phyloP scores from a whole-genome alignment of 1,140 invertebrate species.

The Drosophila albomicans region DNA sequence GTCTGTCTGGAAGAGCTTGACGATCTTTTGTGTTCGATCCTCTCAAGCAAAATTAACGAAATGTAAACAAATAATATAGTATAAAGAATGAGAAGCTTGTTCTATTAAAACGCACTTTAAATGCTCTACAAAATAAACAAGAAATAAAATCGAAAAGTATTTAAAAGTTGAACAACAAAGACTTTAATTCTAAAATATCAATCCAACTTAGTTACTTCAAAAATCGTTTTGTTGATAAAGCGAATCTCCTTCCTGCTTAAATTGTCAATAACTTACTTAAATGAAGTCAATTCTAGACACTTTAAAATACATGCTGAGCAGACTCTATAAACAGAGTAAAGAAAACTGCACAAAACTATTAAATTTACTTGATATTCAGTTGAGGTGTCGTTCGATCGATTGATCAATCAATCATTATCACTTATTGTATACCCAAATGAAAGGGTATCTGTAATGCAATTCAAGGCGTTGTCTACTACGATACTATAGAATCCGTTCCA shows the following conservation, averaged over 20 bases:
- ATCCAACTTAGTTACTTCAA: not conserved
- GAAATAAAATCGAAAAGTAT: no score
- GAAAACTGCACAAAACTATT: not conserved
- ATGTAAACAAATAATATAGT: constrained; percentile 43
- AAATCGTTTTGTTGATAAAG: no score
- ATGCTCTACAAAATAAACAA: constrained; percentile 1
- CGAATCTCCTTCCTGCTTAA: not conserved
- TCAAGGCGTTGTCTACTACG: constrained; percentile 1
- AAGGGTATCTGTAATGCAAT: constrained; percentile 22
- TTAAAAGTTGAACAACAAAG: no score
- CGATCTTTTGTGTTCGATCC: constrained; percentile 22
- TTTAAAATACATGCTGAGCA: not conserved
- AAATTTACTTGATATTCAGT: constrained; percentile 1
- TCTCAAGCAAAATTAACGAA: constrained; percentile 21
- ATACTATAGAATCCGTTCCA: constrained; percentile 25
- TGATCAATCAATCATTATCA: constrained; percentile 3
- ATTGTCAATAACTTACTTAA: not conserved
- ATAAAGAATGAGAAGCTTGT: not conserved
- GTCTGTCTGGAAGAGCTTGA: not conserved
- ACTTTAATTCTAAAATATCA: not conserved
- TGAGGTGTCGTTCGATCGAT: not conserved
- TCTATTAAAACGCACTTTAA: not conserved
- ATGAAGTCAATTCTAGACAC: not conserved
- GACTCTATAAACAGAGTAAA: not conserved
- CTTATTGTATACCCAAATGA: not conserved